Base-by-base conservation (phyloP, 1,140 invertebrate genomes). In the Gonatopus flavifemur region DNA sequence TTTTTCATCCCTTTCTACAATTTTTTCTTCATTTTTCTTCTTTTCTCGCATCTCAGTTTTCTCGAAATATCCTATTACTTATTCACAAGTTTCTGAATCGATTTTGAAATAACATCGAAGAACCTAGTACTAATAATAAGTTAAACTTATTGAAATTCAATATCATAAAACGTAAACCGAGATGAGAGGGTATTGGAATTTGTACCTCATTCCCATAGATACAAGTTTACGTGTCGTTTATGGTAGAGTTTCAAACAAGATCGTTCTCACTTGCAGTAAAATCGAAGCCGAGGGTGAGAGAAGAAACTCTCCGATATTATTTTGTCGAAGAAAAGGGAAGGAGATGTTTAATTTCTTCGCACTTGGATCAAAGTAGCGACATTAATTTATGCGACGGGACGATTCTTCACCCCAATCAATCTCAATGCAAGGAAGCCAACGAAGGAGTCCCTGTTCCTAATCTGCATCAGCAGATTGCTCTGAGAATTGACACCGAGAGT, bases 381-480 rank as follows among this genome's bases (percentile, higher is more conserved):
- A 36, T 55, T 59, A 54, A 61, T 61, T 39, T 47, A 21, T 16
- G 43, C 38, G 43, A 32, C 54, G 46, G 54, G 54, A 62, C 45
- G 47, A 61, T 59, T 61, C 57, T n/a, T n/a, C n/a, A 45, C 28
- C 31, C 53, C 59, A 48, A 62, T 62, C 57, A 62, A 62, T 61
- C 49, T 32, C 31, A 33, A 49, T 38, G 20, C 35, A 38, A 28
- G 52, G 43, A 30, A 25, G 35, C 45, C 25, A 3, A 19, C 9
- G 41, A 20, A 21, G 6, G 15, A 9, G 31, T 28, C 25, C 12
- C 25, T 28, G 6, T 35, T 35, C 48, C 72, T 77, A 74, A 75
- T 77, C 72, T 75, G 67, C 72, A 77, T 77, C 59, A 55, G 64
- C 60, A 77, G 72, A 76, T 77, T 77, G 74, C 70, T 74, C 67